Base-by-base conservation (phyloP, 2,797 vertebrate species). In the Paratrypauchen microcephalus region DNA sequence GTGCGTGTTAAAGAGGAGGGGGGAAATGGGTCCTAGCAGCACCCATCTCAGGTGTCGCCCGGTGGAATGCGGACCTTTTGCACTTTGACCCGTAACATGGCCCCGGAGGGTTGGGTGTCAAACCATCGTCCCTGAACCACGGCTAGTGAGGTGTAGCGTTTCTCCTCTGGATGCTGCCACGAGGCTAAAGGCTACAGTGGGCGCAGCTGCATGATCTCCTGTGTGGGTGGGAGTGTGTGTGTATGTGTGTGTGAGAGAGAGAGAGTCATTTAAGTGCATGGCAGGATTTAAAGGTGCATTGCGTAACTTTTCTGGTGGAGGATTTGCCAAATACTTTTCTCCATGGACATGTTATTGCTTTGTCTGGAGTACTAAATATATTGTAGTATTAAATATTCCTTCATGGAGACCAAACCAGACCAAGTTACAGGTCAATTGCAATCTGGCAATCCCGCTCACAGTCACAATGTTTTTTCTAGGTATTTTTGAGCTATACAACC, bases 31-130 rank as follows among this genome's bases (percentile, higher is more conserved):
- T 72, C 58, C 30, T 48, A 68, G 82, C 56, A 28, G 57, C 55
- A 18, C 68, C 23, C 18, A 3, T 78, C 80, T 92, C 83, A 84
- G 73, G 86, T 90, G 88, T 87, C 91, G 77, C 66, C 66, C 48
- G 36, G 79, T 65, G 83, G 89, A 91, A 91, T 91, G 86, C 76
- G 66, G 85, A 84, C 85, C 86, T 87, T 91, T 86, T 83, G 79
- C 79, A 83, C 87, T 85, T 81, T 90, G 87, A 89, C 88, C 89
- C 5, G 64, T 77, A 88, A 90, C 88, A 89, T 83, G 68, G 87
- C 87, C 83, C 82, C 77, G 71, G 85, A 83, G 90, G 86, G 74
- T 85, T 81, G 70, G 73, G 87, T 91, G 90, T 91, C 85, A 85
- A 90, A 82, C 77, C 69, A 57, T 85, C 8, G 69, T 70, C 83